Evolutionary conservation across 2,797 vertebrate genomes (phyloP).

Genomic region (Chromobotia macracanthus): DNA sequence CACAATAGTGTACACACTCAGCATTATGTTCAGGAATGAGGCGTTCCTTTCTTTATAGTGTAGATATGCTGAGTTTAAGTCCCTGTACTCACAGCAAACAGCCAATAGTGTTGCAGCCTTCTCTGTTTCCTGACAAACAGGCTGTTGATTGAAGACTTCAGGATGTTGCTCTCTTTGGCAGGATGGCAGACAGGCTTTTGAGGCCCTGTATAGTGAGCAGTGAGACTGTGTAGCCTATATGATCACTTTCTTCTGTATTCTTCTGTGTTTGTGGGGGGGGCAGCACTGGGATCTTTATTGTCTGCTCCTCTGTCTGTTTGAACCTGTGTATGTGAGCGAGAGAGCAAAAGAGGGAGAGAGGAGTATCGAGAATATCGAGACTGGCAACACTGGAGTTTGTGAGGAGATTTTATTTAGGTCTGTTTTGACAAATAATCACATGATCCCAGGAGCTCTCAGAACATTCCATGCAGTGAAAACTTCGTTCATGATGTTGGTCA

Average conservation of each 20-base stretch:
- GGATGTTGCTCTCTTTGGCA: constrained; percentile 1
- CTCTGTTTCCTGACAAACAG: background rate
- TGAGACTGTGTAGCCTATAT: constrained; percentile 23
- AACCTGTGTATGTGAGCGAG: background rate
- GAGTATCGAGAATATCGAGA: background rate
- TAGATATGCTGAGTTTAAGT: background rate
- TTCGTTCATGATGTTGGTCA: no score
- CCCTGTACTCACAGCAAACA: background rate
- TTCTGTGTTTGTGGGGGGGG: background rate
- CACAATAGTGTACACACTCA: no score
- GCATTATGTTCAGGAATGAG: background rate
- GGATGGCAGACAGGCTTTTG: constrained; percentile 9
- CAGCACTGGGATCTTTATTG: background rate
- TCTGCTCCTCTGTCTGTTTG: background rate
- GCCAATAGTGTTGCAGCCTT: background rate
- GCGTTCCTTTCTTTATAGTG: background rate
- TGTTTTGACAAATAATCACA: no score
- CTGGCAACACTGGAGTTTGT: background rate
- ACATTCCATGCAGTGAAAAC: no score
- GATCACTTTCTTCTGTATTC: constrained; percentile 4
- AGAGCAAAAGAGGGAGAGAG: background rate
- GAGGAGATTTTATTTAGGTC: background rate
- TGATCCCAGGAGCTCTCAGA: no score
- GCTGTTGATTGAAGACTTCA: background rate
- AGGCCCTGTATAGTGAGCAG: constrained; percentile 30